Evolutionary conservation across 35 echinoderm and acorn worm genomes (phyloP), one percentile per base, ranked within the genome.

Genomic region (Amphiura filiformis): DNA sequence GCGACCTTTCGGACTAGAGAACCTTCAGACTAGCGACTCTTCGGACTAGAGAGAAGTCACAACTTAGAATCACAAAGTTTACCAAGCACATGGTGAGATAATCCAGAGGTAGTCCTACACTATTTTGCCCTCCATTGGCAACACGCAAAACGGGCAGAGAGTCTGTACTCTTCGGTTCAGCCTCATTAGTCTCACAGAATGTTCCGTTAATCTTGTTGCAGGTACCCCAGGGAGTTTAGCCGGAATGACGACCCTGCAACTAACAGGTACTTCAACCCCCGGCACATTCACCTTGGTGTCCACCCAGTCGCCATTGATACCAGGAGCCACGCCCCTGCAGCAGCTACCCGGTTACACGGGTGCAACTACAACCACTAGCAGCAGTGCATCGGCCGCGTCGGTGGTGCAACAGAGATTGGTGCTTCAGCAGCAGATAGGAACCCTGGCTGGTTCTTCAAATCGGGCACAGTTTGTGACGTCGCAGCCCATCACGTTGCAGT

Each of bases 321-420:
- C 95, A 30, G 92, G 90, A 32, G 90, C 87, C 49, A 99, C 96
- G 23, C 90, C 89, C 39, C 88, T 94, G 30, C 90, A 94, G 80
- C 96, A 99, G 93, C 87, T 99, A 34, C 96, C 96, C 26, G 96
- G 93, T 38, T 95, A 95, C 93, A 99, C 93, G 22, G 84, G 85
- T 22, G 57, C 79, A 0, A 86, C 88, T 20, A 36, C 34, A 0
- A 49, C 82, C 1, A 78, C 61, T 56, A 49, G 57, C 36, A 17
- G 32, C 18, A 28, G 75, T 56, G 39, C 82, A 14, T 91, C 85
- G 32, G 26, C 82, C 39, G 86, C 85, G 81, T 64, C 87, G 26
- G 35, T 97, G 42, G 84, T 84, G 20, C 95, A 97, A 52, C 95
- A 93, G 38, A 91, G 93, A 81, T 61, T 95, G 12, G 36, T 95